phyloP scores from a whole-genome alignment of 2,113 vertebrate genomes.

The Dasyprocta punctata region DNA sequence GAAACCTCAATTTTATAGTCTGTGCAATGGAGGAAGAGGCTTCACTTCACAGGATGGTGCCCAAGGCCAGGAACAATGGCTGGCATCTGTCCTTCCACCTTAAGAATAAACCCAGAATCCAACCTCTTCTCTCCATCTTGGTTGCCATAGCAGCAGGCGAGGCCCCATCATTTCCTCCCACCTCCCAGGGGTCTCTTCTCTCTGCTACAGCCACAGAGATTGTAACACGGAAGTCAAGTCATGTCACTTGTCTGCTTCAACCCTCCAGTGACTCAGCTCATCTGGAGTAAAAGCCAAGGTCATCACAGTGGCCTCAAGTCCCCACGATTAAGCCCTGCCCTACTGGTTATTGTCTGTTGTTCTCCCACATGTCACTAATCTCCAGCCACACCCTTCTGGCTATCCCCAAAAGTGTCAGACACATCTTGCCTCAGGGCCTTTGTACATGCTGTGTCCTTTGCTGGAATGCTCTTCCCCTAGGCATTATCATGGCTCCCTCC shows the following conservation, averaged over 20 bases:
- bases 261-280: neutral
- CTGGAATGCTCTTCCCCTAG: neutral
- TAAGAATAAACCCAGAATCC: neutral
- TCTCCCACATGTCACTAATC: neutral
- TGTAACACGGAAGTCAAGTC: neutral
- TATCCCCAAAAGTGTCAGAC: neutral
- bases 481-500: neutral
- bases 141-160: neutral
- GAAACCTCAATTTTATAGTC: neutral
- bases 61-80: neutral
- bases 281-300: neutral
- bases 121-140: neutral
- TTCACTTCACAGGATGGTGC: neutral
- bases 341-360: neutral
- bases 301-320: neutral
- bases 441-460: neutral
- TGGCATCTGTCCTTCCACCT: too few species aligned
- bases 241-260: neutral
- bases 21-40: neutral
- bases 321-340: neutral
- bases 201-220: neutral
- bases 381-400: neutral
- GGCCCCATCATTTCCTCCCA: neutral
- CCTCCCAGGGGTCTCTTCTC: neutral
- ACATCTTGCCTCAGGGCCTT: conserved; percentile 48